Conservation (phyloP, 2,888 invertebrate genomes). For the Exocentrus adspersus region DNA sequence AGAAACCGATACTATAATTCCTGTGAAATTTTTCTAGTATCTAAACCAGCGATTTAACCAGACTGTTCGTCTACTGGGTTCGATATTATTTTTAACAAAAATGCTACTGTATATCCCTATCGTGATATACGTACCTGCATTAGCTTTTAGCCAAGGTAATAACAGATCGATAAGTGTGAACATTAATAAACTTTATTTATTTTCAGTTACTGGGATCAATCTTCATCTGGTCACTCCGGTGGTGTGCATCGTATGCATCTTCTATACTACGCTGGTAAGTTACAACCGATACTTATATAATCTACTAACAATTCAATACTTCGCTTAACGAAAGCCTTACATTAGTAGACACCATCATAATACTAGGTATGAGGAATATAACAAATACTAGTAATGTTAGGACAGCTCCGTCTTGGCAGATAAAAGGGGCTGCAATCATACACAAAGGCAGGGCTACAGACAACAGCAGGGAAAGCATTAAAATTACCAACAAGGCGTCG, state of each 20-base stretch:
- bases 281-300: not conserved
- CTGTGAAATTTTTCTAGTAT: constrained; percentile 69
- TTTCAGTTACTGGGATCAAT: constrained; percentile 83
- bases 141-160: constrained; percentile 84
- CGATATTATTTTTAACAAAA: constrained; percentile 75
- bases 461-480: constrained; percentile 47
- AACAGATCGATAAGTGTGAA: constrained; percentile 21
- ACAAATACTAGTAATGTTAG: constrained; percentile 21
- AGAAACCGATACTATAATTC: too few relatives aligned
- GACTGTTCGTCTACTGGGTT: constrained; percentile 75
- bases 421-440: constrained; percentile 46
- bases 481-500: constrained; percentile 47
- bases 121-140: constrained; percentile 87
- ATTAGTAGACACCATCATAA: constrained; percentile 45
- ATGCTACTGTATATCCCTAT: constrained; percentile 84
- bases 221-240: constrained; percentile 82
- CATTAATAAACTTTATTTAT: constrained; percentile 31
- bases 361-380: constrained; percentile 40
- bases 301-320: not conserved
- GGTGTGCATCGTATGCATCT: constrained; percentile 88
- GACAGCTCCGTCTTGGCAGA: constrained; percentile 45
- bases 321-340: constrained; percentile 42
- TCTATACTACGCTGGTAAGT: constrained; percentile 91
- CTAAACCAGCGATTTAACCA: constrained; percentile 74
- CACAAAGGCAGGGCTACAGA: constrained; percentile 49